These are phyloP conservation scores for Gallinago paraguaiae DNA, from an alignment of 2,113 vertebrate genomes.

Conservation along the genomic window DNA sequence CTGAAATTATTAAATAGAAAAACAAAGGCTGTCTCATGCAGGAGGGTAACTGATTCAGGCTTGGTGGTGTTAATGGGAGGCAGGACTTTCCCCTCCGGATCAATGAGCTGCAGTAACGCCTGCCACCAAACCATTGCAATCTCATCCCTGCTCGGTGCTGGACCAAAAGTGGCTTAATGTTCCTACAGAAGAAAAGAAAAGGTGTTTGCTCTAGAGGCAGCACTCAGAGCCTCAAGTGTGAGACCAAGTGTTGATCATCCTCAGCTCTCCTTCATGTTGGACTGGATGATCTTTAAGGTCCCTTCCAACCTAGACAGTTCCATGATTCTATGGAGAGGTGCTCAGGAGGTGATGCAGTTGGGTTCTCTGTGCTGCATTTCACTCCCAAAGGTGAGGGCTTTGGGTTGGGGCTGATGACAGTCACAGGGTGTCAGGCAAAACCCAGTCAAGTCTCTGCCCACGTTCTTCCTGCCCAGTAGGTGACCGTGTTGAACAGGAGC, in stretches of 20 bases:
- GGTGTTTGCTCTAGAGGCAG: neutral
- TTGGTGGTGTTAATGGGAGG: neutral
- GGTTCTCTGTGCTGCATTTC: neutral
- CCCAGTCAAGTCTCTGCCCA: neutral
- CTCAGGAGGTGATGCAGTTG: neutral
- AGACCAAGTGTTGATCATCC: neutral
- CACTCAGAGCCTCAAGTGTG: neutral
- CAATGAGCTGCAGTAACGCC: neutral
- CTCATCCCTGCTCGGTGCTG: neutral
- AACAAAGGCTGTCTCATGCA: constrained; percentile 5
- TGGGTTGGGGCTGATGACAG: neutral
- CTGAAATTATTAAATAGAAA: constrained; percentile 61
- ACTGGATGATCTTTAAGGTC: no score
- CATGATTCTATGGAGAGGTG: neutral
- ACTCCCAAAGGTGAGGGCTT: neutral
- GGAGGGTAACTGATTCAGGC: neutral
- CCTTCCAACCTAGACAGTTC: no score
- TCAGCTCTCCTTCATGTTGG: neutral
- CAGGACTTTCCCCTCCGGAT: neutral
- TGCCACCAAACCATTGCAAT: neutral
- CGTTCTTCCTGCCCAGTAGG: neutral
- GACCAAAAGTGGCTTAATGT: neutral
- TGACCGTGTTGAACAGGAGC: neutral
- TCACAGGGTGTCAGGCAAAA: neutral
- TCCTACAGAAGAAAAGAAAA: neutral